A percentile compares a stretch with the other conserved stretches of the same genome.
Conservation (phyloP, 1,140 invertebrate species). For the Drosophila sechellia region DNA sequence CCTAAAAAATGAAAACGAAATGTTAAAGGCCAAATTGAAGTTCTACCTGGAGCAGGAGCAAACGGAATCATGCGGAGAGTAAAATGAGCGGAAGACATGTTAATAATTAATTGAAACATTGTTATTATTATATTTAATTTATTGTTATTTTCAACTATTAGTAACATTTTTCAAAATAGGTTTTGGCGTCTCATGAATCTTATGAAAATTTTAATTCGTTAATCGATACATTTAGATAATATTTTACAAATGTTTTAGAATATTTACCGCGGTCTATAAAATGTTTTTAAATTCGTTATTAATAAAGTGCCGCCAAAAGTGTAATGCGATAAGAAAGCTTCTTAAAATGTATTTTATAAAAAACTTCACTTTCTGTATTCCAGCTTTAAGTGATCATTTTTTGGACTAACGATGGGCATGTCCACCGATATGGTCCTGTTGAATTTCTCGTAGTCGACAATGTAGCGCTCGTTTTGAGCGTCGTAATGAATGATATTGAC, state of each 20-base stretch:
- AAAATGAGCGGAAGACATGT: no score
- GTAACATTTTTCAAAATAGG: not conserved
- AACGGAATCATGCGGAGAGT: conserved; percentile 10
- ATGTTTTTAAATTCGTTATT: not conserved
- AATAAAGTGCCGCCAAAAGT: not conserved
- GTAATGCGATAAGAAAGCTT: not conserved
- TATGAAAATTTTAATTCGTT: no score
- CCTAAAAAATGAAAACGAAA: conserved; percentile 65
- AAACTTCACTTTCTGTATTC: conserved; percentile 30
- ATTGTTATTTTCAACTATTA: not conserved
- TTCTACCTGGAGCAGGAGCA: conserved; percentile 12
- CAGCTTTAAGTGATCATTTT: conserved; percentile 44
- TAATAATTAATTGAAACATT: not conserved
- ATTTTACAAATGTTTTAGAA: no score
- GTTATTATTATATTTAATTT: not conserved
- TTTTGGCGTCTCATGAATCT: not conserved
- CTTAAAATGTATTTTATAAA: not conserved
- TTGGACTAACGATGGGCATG: conserved; percentile 41
- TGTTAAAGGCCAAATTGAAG: conserved; percentile 48
- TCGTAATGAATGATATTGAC: conserved; percentile 91
- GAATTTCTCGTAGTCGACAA: conserved; percentile 97
- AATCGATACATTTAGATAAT: no score
- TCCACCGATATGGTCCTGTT: conserved; percentile 89
- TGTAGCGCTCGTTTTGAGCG: conserved; percentile 94
- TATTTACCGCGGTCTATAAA: not conserved